Base-by-base conservation (phyloP, 2,797 vertebrate species). In the Orientallactaga sibirica region DNA sequence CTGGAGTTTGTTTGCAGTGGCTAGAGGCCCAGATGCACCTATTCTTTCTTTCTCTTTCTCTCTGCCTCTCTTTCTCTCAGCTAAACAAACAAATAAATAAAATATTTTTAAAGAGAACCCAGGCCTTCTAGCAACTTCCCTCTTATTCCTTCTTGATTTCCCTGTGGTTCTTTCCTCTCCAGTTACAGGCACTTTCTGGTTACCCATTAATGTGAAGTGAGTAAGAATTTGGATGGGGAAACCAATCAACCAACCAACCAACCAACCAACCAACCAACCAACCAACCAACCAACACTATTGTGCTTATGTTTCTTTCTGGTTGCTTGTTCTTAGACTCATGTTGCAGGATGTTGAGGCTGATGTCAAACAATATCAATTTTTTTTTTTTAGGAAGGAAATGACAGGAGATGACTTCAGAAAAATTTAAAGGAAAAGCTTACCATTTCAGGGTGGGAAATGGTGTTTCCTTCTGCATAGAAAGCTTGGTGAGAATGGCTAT, bases 281-380 rank as follows among this genome's bases (percentile, higher is more conserved):
- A 82, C 41, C 70, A 43, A 70, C 81, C 20, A 16, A 2, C 25
- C 66, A 5, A 24, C 86, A 48, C 48, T 48, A 48, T 48, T 7
- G 48, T 48, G 48, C 91, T 37, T 10, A 81, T 78, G 64, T 91
- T 86, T 24, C 24, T 74, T 93, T 68, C 66, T 96, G 67, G 41
- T 62, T 25, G 55, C 52, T 86, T 90, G 5, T 77, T 91, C 24
- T 9, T 80, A 3, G 29, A 58, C 20, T 24, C 27, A 78, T 37
- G n/a, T 86, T 82, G 3, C 14, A 75, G 90, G 75, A 76, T 27
- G n/a, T 80, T 81, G 62, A 79, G 9, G 18, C 41, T 48, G 82
- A 87, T 84, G 66, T 89, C 80, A 94, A 84, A 66, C 64, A 52
- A 43, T 14, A 14, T 33, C 71, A 79, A 74, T 84, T 33, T 19